phyloP scores from a whole-genome alignment of 2,113 vertebrate genomes.

The Manacus vitellinus region DNA sequence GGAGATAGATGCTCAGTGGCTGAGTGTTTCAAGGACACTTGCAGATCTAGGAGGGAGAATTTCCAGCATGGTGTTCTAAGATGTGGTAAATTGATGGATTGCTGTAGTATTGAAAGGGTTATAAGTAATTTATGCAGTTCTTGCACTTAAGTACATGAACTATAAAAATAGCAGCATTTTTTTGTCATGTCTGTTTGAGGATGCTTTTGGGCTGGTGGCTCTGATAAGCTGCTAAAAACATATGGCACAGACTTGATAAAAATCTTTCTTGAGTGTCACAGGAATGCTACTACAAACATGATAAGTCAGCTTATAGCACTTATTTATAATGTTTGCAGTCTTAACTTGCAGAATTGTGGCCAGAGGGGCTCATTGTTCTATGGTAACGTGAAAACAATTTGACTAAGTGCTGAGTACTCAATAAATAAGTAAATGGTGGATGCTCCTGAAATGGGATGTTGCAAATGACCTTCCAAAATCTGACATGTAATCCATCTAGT shows the following conservation, averaged over 20 bases:
- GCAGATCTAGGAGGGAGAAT: background rate
- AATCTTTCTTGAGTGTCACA: background rate
- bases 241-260: background rate
- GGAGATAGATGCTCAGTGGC: background rate
- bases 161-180: background rate
- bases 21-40: background rate
- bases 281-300: background rate
- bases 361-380: background rate
- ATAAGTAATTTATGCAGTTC: background rate
- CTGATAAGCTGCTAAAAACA: background rate
- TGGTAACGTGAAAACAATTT: background rate
- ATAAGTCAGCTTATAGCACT: background rate
- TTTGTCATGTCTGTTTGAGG: background rate
- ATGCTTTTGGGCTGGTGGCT: background rate
- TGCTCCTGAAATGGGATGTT: background rate
- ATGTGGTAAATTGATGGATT: background rate
- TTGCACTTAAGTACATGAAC: background rate
- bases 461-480: background rate
- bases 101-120: background rate
- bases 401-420: background rate
- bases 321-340: background rate
- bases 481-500: background rate
- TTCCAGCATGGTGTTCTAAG: background rate
- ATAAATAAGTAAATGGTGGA: background rate
- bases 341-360: background rate